These are phyloP conservation scores for Lepidurus apus DNA, from an alignment of 1,140 invertebrate species.

Conservation along the genomic window DNA sequence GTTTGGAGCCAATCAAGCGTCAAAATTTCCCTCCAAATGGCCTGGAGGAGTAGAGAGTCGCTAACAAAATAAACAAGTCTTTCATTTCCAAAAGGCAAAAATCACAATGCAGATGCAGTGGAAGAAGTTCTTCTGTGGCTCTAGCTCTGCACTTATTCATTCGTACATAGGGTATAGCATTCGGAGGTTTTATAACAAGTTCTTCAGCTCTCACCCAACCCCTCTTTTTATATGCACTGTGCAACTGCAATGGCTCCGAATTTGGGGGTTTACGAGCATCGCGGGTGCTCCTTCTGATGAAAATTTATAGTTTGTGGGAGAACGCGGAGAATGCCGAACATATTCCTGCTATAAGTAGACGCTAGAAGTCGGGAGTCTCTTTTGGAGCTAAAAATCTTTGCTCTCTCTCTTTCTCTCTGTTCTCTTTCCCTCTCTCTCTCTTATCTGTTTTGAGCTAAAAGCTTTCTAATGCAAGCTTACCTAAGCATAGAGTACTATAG, in stretches of 20 bases:
- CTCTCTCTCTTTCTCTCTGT: not conserved
- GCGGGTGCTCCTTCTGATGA: conserved; percentile 11
- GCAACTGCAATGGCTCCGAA: not conserved
- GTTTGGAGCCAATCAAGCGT: not conserved
- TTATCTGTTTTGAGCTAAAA: not conserved
- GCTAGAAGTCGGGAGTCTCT: not conserved
- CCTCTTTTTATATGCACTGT: not conserved
- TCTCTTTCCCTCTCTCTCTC: not conserved
- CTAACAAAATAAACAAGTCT: not conserved
- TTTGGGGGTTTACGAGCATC: not conserved
- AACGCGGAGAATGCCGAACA: not conserved
- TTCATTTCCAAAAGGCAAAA: not conserved
- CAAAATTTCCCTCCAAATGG: not conserved
- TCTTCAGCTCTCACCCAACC: not conserved
- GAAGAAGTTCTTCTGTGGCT: not conserved
- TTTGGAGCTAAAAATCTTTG: not conserved
- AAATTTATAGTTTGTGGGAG: not conserved
- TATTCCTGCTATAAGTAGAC: not conserved
- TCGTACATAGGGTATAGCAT: not conserved
- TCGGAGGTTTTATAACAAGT: conserved; percentile 15
- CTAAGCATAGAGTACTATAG: not conserved
- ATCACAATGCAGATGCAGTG: not conserved
- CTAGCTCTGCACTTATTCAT: not conserved
- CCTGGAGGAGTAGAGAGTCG: not conserved
- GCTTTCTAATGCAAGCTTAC: not conserved